Evolutionary conservation across 1,140 invertebrate species (phyloP).

Genomic region (Sitodiplosis mosellana): DNA sequence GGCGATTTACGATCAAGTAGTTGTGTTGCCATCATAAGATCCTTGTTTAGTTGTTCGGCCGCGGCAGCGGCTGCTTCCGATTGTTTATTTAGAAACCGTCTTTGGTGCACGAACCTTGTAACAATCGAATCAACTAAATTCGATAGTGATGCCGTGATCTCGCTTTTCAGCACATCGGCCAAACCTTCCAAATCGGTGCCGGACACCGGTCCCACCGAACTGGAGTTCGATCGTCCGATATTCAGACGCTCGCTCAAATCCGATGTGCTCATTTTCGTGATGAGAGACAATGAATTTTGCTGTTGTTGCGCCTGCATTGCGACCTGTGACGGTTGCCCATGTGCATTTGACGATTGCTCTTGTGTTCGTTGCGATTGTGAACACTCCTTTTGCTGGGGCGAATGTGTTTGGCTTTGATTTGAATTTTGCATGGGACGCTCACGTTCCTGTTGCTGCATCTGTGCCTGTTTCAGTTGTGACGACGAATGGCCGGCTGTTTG

Average conservation of each 20-base stretch:
- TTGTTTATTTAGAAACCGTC: constrained; percentile 53
- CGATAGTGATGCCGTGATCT: constrained; percentile 66
- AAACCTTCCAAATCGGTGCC: constrained; percentile 67
- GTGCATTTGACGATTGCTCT: constrained; percentile 21
- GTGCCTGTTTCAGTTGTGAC: constrained; percentile 14
- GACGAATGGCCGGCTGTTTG: too few species aligned
- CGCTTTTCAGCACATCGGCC: constrained; percentile 73
- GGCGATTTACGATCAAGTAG: constrained; percentile 68
- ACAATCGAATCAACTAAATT: constrained; percentile 79
- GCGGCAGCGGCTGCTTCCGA: constrained; percentile 51
- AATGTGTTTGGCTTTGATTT: constrained; percentile 19
- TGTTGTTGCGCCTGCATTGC: constrained; percentile 4
- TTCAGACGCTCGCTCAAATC: constrained; percentile 41
- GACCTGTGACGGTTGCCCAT: constrained; percentile 17
- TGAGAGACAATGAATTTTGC: constrained; percentile 13
- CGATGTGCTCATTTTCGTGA: constrained; percentile 29
- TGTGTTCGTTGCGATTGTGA: constrained; percentile 32
- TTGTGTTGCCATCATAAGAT: constrained; percentile 55
- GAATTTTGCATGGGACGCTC: constrained; percentile 27
- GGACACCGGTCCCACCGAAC: constrained; percentile 39
- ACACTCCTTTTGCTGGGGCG: constrained; percentile 33
- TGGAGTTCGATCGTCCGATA: constrained; percentile 39
- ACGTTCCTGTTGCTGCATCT: constrained; percentile 30
- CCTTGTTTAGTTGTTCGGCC: constrained; percentile 65
- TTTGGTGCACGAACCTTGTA: constrained; percentile 63